Percentiles rank a stretch among this genome's conserved stretches.
These are phyloP conservation scores for Craterocephalus amniculus DNA, from an alignment of 2,797 vertebrate species.

Conservation along the genomic window DNA sequence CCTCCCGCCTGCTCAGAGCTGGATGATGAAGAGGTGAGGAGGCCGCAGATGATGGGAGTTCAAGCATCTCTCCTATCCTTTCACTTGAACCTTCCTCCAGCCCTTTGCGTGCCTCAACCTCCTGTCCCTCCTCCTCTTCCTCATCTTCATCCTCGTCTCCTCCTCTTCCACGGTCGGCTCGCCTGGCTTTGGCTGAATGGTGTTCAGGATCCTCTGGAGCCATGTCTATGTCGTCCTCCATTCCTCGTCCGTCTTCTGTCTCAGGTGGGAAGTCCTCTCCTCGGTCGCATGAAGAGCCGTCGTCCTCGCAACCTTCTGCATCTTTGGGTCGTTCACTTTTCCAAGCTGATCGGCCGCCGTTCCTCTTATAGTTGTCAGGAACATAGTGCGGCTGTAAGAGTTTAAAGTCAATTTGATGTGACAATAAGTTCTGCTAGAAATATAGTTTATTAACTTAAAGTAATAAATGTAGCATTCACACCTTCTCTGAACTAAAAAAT, in stretches of 20 bases:
- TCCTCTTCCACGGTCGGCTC: constrained; percentile 79
- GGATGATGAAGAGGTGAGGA: constrained; percentile 79
- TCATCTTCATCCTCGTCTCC: constrained; percentile 63
- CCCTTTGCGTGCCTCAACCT: constrained; percentile 66
- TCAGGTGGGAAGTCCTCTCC: constrained; percentile 77
- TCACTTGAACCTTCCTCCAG: constrained; percentile 77
- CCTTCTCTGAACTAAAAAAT: background rate
- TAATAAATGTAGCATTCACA: background rate
- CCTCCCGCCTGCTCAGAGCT: constrained; percentile 85
- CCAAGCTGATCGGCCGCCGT: constrained; percentile 96
- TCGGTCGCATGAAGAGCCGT: constrained; percentile 83
- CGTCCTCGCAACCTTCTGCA: constrained; percentile 83
- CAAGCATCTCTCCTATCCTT: constrained; percentile 78
- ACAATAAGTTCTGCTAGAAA: background rate
- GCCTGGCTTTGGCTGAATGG: constrained; percentile 65
- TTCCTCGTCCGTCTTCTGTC: constrained; percentile 60
- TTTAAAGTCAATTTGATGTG: background rate
- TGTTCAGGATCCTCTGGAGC: constrained; percentile 61
- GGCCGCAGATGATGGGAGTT: constrained; percentile 72
- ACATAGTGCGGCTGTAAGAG: constrained; percentile 93
- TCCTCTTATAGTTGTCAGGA: constrained; percentile 98
- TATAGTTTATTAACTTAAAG: background rate
- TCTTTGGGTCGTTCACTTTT: constrained; percentile 92
- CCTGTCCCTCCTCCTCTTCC: constrained; percentile 67
- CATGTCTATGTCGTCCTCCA: constrained; percentile 65